phyloP scores from a whole-genome alignment of 2,113 vertebrate genomes.

The Hiodon tergisus region DNA sequence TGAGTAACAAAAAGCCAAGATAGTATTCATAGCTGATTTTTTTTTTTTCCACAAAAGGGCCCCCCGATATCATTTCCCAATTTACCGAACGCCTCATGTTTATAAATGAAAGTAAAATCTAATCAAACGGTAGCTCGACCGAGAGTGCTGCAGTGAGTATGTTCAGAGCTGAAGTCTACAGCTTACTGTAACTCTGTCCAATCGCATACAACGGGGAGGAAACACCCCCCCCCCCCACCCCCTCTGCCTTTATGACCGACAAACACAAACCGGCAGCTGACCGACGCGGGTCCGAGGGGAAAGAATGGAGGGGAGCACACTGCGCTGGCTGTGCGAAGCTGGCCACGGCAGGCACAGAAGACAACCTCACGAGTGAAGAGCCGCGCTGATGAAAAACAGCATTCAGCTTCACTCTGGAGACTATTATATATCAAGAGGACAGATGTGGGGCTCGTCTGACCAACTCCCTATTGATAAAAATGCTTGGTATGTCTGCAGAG shows the following conservation, averaged over 20 bases:
- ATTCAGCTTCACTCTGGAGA: constrained; percentile 3
- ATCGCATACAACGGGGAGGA: neutral
- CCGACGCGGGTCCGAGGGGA: neutral
- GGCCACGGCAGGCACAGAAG: neutral
- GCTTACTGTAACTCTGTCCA: neutral
- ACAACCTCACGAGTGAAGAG: neutral
- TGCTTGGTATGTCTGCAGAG: constrained; percentile 14
- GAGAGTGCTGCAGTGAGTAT: no score
- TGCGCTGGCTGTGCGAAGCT: neutral
- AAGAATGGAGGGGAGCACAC: neutral
- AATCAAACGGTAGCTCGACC: no score
- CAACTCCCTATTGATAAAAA: constrained; percentile 18
- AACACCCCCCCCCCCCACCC: no score
- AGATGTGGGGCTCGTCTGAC: constrained; percentile 16
- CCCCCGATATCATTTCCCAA: no score
- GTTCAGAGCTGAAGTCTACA: no score
- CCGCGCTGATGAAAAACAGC: neutral
- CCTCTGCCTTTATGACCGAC: no score
- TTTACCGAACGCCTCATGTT: no score
- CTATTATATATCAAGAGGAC: constrained; percentile 5
- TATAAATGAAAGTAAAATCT: no score
- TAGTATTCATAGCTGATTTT: no score
- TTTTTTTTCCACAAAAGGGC: no score
- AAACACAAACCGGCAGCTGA: neutral
- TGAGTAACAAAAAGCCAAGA: neutral